A percentile compares a stretch with the other conserved stretches of the same genome.
Evolutionary conservation across 2,888 invertebrate species (phyloP).

Genomic region (Tenthredo mesomela): DNA sequence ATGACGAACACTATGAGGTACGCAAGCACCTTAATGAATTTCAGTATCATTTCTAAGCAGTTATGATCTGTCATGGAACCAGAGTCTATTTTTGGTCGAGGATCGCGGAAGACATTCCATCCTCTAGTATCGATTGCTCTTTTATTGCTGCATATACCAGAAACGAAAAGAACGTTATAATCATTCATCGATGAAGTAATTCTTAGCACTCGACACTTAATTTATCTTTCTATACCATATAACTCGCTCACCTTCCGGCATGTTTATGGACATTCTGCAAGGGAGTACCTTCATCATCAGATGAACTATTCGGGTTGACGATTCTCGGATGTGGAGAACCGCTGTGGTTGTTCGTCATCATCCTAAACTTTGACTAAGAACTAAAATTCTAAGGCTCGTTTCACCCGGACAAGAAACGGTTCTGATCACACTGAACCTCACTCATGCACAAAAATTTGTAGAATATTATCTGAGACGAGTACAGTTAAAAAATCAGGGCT

Average conservation of each 20-base stretch:
- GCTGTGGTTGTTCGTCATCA: not conserved
- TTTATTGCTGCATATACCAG: not conserved
- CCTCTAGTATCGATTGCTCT: constrained; percentile 78
- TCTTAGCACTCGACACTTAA: not conserved
- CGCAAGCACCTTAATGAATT: constrained; percentile 84
- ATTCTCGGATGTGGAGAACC: not conserved
- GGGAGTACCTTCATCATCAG: not conserved
- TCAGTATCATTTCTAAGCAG: constrained; percentile 83
- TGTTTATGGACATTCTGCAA: not conserved
- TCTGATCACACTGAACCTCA: not conserved
- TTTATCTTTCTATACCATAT: not conserved
- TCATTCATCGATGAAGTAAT: not conserved
- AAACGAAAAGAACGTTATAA: not conserved
- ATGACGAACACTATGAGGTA: constrained; percentile 85
- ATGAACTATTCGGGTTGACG: not conserved
- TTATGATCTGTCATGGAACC: constrained; percentile 84
- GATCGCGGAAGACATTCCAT: constrained; percentile 91
- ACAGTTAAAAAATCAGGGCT: not conserved
- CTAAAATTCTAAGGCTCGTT: not conserved
- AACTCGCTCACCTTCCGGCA: not conserved
- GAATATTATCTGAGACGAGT: not conserved
- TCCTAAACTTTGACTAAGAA: not conserved
- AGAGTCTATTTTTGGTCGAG: constrained; percentile 84
- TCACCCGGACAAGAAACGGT: constrained; percentile 81
- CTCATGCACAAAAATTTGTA: not conserved